phyloP scores from a whole-genome alignment of 2,113 vertebrate species.

The Cromileptes altivelis region DNA sequence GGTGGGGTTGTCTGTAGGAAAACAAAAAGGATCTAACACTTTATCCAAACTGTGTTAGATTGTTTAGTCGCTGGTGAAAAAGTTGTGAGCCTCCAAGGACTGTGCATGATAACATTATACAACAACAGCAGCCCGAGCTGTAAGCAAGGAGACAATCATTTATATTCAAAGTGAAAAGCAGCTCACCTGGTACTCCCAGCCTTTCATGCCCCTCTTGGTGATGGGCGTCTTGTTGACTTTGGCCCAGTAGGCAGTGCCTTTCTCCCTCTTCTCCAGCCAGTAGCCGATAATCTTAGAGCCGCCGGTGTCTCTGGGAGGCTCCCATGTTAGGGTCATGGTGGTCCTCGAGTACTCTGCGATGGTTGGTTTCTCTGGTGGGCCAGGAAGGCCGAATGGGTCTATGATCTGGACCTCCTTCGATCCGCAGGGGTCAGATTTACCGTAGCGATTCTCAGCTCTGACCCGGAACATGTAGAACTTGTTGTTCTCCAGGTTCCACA shows the following conservation, averaged over 20 bases:
- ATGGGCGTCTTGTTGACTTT: slow-evolving; percentile 92
- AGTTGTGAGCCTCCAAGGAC: too few relatives aligned
- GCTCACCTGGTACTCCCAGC: slow-evolving; percentile 91
- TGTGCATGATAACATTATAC: too few relatives aligned
- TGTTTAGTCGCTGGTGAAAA: too few relatives aligned
- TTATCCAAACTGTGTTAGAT: too few relatives aligned
- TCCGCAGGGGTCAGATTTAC: slow-evolving; percentile 93
- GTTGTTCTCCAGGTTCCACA: slow-evolving; percentile 93
- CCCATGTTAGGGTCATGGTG: slow-evolving; percentile 95
- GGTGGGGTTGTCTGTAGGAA: too few relatives aligned
- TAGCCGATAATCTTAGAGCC: slow-evolving; percentile 95
- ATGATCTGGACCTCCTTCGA: slow-evolving; percentile 93
- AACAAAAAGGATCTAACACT: too few relatives aligned
- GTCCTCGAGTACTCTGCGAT: slow-evolving; percentile 90
- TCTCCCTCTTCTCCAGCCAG: slow-evolving; percentile 97
- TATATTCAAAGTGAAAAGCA: too few relatives aligned
- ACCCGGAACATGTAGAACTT: slow-evolving; percentile 93
- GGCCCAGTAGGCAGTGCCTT: slow-evolving; percentile 92
- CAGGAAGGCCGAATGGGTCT: slow-evolving; percentile 94
- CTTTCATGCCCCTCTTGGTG: slow-evolving; percentile 92
- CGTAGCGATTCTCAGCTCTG: slow-evolving; percentile 94
- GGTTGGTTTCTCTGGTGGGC: slow-evolving; percentile 94
- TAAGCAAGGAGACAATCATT: too few relatives aligned
- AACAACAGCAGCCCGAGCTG: too few relatives aligned
- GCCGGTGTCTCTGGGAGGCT: slow-evolving; percentile 92